Evolutionary conservation across 2,113 vertebrate genomes (phyloP).

Genomic region (Sciurus niger): DNA sequence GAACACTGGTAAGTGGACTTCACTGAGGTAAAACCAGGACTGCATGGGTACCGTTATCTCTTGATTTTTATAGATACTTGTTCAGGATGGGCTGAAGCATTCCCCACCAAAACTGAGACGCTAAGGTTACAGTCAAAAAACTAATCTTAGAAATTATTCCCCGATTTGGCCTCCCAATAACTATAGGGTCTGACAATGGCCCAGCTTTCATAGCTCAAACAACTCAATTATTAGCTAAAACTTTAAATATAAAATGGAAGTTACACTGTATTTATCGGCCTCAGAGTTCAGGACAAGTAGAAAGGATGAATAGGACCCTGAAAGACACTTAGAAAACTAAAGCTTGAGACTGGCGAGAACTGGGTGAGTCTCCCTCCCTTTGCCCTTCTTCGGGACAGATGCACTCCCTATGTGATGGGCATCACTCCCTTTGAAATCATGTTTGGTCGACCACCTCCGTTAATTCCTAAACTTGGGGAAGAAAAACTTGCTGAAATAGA

Average conservation of each 20-base stretch:
- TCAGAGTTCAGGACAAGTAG: not conserved
- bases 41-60: not conserved
- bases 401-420: too few species aligned
- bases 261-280: not conserved
- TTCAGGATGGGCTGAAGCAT: too few species aligned
- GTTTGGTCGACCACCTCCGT: not conserved
- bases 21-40: not conserved
- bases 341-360: not conserved
- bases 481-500: too few species aligned
- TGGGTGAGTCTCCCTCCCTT: not conserved
- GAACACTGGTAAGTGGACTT: not conserved
- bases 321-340: not conserved
- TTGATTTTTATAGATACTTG: too few species aligned
- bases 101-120: not conserved
- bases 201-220: not conserved
- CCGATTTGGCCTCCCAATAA: not conserved
- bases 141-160: not conserved
- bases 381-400: not conserved
- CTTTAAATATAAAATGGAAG: not conserved
- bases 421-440: not conserved
- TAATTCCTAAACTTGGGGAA: not conserved
- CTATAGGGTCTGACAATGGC: not conserved
- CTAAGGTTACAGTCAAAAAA: not conserved
- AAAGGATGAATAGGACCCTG: not conserved
- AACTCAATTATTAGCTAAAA: not conserved